A percentile compares a stretch with the other conserved stretches of the same genome.
These are phyloP conservation scores for Burhinus bistriatus DNA, from an alignment of 2,113 vertebrate genomes.

Conservation along the genomic window DNA sequence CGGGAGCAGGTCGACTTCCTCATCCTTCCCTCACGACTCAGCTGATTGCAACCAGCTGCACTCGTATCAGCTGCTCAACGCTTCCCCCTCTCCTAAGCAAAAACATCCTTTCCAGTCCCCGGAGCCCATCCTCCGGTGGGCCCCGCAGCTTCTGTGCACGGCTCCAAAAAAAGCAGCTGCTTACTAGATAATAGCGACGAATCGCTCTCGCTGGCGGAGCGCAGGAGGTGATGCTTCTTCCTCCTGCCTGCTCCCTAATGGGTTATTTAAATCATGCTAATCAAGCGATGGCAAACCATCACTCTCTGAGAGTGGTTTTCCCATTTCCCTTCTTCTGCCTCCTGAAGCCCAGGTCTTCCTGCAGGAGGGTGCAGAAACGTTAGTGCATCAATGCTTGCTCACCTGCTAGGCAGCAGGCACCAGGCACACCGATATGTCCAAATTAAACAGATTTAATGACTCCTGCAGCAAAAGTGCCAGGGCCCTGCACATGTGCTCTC, in stretches of 20 bases:
- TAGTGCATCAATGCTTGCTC: background rate
- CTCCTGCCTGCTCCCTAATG: background rate
- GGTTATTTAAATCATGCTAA: background rate
- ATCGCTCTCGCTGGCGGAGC: background rate
- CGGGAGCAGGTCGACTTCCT: background rate
- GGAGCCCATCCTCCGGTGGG: background rate
- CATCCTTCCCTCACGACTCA: fast-evolving
- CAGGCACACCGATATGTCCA: background rate
- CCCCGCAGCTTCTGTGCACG: fast-evolving
- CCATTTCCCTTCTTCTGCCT: background rate
- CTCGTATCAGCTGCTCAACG: background rate
- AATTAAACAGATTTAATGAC: background rate
- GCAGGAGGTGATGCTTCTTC: background rate
- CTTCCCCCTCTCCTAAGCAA: background rate
- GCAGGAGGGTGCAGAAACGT: background rate
- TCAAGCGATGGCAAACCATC: background rate
- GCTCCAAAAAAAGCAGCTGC: background rate
- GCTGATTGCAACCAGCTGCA: background rate
- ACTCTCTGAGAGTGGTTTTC: background rate
- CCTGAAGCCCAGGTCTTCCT: background rate
- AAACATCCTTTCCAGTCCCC: background rate
- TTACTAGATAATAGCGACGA: background rate
- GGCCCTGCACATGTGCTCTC: fast-evolving
- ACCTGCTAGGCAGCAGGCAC: background rate
- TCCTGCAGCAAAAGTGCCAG: background rate